A percentile compares a stretch with the other conserved stretches of the same genome.
phyloP scores from a whole-genome alignment of 2,797 vertebrate species.

The Hippoglossus hippoglossus region DNA sequence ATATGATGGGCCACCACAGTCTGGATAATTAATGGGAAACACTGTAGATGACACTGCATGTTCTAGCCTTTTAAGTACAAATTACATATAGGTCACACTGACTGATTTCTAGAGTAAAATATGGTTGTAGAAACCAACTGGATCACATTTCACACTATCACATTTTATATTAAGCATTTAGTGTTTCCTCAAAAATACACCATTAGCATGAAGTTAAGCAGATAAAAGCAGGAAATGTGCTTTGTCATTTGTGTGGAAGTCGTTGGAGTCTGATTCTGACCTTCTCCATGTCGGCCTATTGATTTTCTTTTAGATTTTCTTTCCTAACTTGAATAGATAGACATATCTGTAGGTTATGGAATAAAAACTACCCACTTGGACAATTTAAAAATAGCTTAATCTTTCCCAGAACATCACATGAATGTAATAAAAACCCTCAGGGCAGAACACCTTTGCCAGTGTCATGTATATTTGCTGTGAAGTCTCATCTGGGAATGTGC shows the following conservation, averaged over 20 bases:
- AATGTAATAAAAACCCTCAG: neutral
- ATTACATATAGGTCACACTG: neutral
- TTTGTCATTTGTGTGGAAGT: no score
- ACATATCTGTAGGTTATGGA: neutral
- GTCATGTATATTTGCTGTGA: neutral
- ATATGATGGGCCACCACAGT: no score
- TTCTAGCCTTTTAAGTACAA: constrained; percentile 16
- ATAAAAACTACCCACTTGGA: neutral
- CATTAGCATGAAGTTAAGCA: neutral
- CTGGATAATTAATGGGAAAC: neutral
- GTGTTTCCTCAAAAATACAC: neutral
- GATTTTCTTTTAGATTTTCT: neutral
- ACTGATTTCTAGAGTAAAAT: neutral
- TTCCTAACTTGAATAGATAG: neutral
- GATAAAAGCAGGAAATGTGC: no score
- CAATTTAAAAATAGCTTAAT: neutral
- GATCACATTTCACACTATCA: no score
- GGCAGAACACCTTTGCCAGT: no score
- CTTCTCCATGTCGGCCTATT: no score
- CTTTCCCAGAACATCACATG: neutral
- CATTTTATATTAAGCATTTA: no score
- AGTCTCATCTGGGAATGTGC: constrained; percentile 5
- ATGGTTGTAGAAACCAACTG: neutral
- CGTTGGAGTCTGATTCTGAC: no score
- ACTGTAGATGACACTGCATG: neutral